phyloP scores from a whole-genome alignment of 1,140 invertebrate species.

The Eriosoma lanigerum region DNA sequence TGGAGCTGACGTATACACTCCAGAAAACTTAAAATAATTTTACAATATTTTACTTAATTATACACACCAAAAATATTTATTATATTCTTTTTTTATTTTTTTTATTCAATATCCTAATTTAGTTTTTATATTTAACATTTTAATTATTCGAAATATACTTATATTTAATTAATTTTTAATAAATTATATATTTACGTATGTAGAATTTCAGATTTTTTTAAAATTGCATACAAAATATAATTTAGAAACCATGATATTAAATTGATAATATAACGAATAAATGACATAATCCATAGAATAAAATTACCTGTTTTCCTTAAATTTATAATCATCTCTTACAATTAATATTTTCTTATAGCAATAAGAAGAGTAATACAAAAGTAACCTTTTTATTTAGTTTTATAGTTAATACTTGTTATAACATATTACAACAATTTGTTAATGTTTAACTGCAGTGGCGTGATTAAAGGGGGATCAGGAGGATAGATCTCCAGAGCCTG shows the following conservation, averaged over 20 bases:
- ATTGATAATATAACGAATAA: background rate
- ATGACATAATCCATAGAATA: background rate
- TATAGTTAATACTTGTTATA: too few species aligned
- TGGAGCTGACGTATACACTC: slow-evolving; percentile 78
- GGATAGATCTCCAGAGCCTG: too few species aligned
- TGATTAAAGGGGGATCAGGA: too few species aligned
- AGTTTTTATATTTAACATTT: background rate
- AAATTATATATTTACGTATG: too few species aligned
- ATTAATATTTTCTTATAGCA: too few species aligned
- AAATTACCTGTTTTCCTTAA: background rate
- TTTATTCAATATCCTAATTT: slow-evolving; percentile 3
- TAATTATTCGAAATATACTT: background rate
- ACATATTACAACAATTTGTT: too few species aligned
- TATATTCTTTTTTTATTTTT: slow-evolving; percentile 9
- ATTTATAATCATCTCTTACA: background rate
- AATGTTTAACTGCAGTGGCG: too few species aligned
- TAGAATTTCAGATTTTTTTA: too few species aligned
- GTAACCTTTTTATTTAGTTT: too few species aligned
- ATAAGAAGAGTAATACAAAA: too few species aligned
- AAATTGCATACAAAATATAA: too few species aligned
- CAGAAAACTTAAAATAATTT: slow-evolving; percentile 62
- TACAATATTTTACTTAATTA: background rate
- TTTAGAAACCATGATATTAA: background rate
- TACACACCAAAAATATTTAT: slow-evolving; percentile 41
- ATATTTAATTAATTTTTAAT: too few species aligned